Evolutionary conservation across 1,140 invertebrate species (phyloP).

Genomic region (Drosophila ohnishii): DNA sequence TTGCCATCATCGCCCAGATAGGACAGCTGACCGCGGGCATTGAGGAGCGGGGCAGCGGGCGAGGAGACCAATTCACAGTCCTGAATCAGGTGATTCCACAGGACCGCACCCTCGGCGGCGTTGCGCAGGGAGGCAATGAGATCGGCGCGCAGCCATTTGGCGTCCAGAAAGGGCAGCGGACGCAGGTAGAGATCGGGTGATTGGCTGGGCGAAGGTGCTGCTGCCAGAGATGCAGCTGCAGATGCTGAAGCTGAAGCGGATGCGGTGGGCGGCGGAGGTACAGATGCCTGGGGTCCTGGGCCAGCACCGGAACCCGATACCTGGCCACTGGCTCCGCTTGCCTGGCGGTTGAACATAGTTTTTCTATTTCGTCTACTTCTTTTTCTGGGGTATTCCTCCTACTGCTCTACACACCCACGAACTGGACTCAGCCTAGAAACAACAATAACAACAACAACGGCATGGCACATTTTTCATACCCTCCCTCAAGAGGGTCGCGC

Average conservation of each 20-base stretch:
- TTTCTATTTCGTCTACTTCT: slow-evolving; percentile 5
- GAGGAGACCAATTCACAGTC: slow-evolving; percentile 81
- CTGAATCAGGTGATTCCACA: slow-evolving; percentile 82
- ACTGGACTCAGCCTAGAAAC: slow-evolving; percentile 16
- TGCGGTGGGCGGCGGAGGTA: slow-evolving; percentile 3
- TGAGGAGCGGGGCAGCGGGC: slow-evolving; percentile 58
- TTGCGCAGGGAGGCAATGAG: slow-evolving; percentile 77
- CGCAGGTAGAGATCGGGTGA: slow-evolving; percentile 74
- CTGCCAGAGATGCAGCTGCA: slow-evolving; percentile 1
- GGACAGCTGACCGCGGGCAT: slow-evolving; percentile 71
- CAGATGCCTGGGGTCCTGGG: slow-evolving; percentile 1
- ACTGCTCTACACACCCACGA: slow-evolving; percentile 22
- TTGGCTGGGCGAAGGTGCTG: slow-evolving; percentile 19
- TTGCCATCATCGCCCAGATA: slow-evolving; percentile 81
- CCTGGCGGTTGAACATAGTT: slow-evolving; percentile 56
- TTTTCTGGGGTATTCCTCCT: slow-evolving; percentile 21
- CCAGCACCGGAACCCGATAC: slow-evolving; percentile 12
- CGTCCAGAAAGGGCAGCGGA: slow-evolving; percentile 75
- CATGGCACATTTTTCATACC: slow-evolving; percentile 50
- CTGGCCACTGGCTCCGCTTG: slow-evolving; percentile 29
- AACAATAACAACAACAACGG: slow-evolving; percentile 2
- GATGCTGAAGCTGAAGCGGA: not conserved
- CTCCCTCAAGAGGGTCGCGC: not conserved
- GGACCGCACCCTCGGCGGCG: slow-evolving; percentile 63
- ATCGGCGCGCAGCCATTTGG: slow-evolving; percentile 82